Evolutionary conservation across 1,140 invertebrate species (phyloP), one percentile per base, ranked within the genome.

Genomic region (Diploscapter pachys): DNA sequence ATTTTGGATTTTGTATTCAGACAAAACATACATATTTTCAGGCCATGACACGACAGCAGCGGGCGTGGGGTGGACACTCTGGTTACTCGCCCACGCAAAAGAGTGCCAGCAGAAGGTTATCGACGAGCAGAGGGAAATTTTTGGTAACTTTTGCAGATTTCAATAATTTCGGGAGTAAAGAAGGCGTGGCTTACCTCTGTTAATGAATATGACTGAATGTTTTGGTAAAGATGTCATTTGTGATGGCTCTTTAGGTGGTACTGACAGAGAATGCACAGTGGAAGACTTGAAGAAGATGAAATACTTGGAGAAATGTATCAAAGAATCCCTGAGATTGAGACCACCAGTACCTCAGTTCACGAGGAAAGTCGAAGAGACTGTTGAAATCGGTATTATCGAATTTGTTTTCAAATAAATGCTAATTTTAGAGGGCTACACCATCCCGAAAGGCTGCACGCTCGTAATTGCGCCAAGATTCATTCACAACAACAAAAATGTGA

Each of bases 271-370:
- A 31, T 59, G 57, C 31, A 59, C 57, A 11, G 57, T 59, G 31
- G 57, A 59, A 80, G 92, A 93, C 75, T 91, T 92, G 50, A 84
- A 91, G 61, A 90, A 92, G 81, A 91, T 93, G 91, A 92, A 92
- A 82, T 93, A 92, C 78, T 85, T 92, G 52, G 92, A 93, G 82
- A 88, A 91, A 75, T 91, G 91, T 63, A 89, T 93, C 62, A 90
- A 93, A 87, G 92, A 93, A 86, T 90, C 91, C 4, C 87, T 93
- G 11, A 89, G 92, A 66, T 88, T 93, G 13, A 77, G 63, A 48
- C 64, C 78, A 11, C 63, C 77, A 9, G 77, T 78, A 70, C 92
- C 92, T 31, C 9, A 11, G 57, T 59, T 59, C 9, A 11, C 57
- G 1, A 59, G 57, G 31, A 59, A 31, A 59, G 9, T 11, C 57